Base-by-base conservation (phyloP, 2,797 vertebrate species). In the Siniperca scherzeri region DNA sequence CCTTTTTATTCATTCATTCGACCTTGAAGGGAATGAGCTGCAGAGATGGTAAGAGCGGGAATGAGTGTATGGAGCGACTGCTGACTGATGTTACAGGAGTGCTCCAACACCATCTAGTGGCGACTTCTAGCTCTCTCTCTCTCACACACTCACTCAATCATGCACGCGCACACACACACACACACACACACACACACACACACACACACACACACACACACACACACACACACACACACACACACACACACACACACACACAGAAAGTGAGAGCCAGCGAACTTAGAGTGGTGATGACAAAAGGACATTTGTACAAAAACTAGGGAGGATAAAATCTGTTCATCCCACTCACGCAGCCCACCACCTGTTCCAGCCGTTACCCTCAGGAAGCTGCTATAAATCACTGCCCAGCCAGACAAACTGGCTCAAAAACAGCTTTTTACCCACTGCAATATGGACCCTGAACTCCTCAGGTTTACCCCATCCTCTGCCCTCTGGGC, bases 41-140 rank as follows among this genome's bases (percentile, higher is more conserved):
- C 25, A 62, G 61, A 85, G 83, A 61, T 3, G 2, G 25, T 65
- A 62, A 61, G 61, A 84, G 60, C 77, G 44, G 21, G 40, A 77
- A 78, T 70, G 57, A 66, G 48, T 46, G 36, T 48, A 33, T 70
- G 36, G 42, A 68, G 78, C 56, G 48, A 67, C 19, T 44, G 48
- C 11, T 33, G 78, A 88, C 19, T 70, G 74, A 77, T 69, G 44
- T 46, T 33, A 61, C n/a, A 74, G n/a, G 67, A 77, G 91, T 74
- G 62, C 81, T 80, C 60, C 69, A 66, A 2, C 83, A 64, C 93
- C 93, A 92, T 87, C 93, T 93, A 91, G 92, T 91, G 94, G 89
- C 53, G 42, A 77, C n/a, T 60, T 33, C 1, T 10, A 25, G 53
- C 5, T 70, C 4, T 17, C 13, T 53, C 55, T 75, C 16, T 33